A percentile compares a stretch with the other conserved stretches of the same genome.
Conservation (phyloP, 2,888 invertebrate species). For the Artemia sinica region DNA sequence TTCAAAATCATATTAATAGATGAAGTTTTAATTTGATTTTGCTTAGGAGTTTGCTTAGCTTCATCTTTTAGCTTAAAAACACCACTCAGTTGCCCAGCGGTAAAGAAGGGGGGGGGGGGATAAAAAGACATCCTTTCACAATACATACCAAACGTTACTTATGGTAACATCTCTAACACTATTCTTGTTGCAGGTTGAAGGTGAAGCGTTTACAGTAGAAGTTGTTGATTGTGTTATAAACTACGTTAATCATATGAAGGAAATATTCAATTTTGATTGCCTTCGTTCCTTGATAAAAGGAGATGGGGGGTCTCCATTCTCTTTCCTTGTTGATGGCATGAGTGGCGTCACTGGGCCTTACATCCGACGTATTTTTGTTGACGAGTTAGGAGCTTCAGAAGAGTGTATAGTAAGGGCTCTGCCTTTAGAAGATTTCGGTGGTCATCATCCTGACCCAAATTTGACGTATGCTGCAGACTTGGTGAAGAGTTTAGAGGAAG, state of each 20-base stretch:
- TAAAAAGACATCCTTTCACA: neutral
- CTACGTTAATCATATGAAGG: constrained; percentile 77
- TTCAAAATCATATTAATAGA: too few species aligned
- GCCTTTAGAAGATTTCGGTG: constrained; percentile 87
- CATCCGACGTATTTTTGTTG: constrained; percentile 66
- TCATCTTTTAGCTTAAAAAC: too few species aligned
- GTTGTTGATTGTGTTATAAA: constrained; percentile 78
- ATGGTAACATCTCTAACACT: neutral
- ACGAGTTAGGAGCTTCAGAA: constrained; percentile 59
- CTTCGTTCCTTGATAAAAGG: constrained; percentile 56
- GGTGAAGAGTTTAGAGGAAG: constrained; percentile 38
- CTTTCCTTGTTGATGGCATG: constrained; percentile 80
- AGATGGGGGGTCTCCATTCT: constrained; percentile 43
- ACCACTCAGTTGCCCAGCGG: too few species aligned
- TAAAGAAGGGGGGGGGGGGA: too few species aligned
- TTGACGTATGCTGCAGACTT: constrained; percentile 67
- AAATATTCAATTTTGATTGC: constrained; percentile 81
- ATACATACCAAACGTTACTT: neutral
- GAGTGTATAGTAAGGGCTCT: constrained; percentile 53
- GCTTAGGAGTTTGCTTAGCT: too few species aligned
- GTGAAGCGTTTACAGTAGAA: constrained; percentile 56
- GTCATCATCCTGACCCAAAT: constrained; percentile 93
- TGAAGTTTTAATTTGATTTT: too few species aligned
- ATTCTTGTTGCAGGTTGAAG: constrained; percentile 42
- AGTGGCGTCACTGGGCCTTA: constrained; percentile 97